Conservation (phyloP, 1,140 invertebrate genomes). For the Harlomillsia oculata region DNA sequence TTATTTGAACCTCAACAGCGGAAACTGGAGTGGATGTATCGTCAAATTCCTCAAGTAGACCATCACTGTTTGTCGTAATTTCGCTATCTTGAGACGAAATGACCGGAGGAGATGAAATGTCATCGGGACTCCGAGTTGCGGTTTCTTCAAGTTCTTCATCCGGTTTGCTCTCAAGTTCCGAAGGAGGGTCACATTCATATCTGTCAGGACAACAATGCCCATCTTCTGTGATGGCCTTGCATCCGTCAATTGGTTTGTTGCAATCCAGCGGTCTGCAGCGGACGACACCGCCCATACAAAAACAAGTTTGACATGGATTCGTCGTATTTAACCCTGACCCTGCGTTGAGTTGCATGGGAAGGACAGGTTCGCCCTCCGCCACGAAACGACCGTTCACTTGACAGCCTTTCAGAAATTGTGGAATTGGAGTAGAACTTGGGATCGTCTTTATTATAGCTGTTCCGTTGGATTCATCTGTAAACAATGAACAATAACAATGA, state of each 20-base stretch:
- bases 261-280: constrained; percentile 66
- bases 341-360: constrained; percentile 41
- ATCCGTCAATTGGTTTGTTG: constrained; percentile 60
- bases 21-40: no score
- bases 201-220: constrained; percentile 69
- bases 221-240: constrained; percentile 59
- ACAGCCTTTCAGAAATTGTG: constrained; percentile 49
- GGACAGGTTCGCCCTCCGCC: constrained; percentile 63
- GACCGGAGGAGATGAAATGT: no score
- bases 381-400: constrained; percentile 51
- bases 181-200: constrained; percentile 15
- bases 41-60: no score
- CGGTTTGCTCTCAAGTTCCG: no score
- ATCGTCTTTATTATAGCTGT: constrained; percentile 27
- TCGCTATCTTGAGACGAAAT: no score
- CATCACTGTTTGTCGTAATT: no score
- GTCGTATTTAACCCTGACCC: constrained; percentile 1
- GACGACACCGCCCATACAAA: constrained; percentile 62
- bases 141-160: no score
- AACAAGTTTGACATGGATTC: constrained; percentile 48
- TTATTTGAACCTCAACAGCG: no score
- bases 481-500: neutral
- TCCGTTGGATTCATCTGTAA: constrained; percentile 25
- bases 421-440: constrained; percentile 28
- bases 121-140: no score